Percentiles rank a stretch among this genome's conserved stretches.
Evolutionary conservation across 2,797 vertebrate species (phyloP).

Genomic region (Acropternis orthonyx): DNA sequence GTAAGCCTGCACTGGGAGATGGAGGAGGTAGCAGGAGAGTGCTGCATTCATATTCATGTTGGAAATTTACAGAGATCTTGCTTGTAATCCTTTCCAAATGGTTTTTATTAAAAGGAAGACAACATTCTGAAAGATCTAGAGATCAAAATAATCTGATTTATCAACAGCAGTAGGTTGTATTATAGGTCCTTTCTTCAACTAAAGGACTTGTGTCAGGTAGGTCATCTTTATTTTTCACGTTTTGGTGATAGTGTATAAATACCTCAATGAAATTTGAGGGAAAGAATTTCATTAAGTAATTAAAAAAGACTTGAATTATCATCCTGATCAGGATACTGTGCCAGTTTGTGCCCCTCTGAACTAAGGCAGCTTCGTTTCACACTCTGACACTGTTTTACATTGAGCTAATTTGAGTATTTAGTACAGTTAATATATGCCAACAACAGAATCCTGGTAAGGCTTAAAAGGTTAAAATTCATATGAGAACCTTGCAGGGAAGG

Average conservation of each 20-base stretch:
- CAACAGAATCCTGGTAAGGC: neutral
- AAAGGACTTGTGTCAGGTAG: neutral
- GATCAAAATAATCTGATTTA: slow-evolving; percentile 5
- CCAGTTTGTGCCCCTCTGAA: neutral
- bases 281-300: neutral
- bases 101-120: neutral
- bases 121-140: neutral
- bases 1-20: neutral
- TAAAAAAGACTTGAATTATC: neutral
- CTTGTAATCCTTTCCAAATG: neutral
- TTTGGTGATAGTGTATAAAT: neutral
- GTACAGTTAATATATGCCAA: neutral
- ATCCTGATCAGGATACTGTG: neutral
- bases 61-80: neutral
- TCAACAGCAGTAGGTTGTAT: neutral
- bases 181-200: neutral
- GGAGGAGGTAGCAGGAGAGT: neutral
- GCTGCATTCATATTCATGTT: neutral
- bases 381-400: neutral
- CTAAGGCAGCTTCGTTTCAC: neutral
- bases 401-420: neutral
- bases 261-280: neutral
- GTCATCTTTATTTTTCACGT: neutral
- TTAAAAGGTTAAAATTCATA: neutral
- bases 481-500: neutral